Base-by-base conservation (phyloP, 2,113 vertebrate species). In the Dicaeum eximium region DNA sequence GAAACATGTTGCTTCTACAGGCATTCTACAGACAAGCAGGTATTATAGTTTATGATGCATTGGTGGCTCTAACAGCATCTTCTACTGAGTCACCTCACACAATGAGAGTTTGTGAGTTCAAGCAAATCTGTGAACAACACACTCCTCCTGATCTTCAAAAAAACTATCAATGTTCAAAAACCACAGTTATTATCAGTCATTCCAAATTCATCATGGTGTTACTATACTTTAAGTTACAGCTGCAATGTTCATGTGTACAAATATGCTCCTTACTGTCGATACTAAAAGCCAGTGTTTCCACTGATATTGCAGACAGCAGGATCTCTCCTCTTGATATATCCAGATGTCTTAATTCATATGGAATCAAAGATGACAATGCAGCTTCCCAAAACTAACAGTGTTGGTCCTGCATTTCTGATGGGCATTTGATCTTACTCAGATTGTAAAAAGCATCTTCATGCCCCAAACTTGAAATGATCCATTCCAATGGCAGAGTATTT, bases 71-170 rank as follows among this genome's bases (percentile, higher is more conserved):
- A 88, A 86, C 45, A 77, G 64, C 30, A 74, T 21, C 58, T 82
- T 64, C 57, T 45, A 61, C 15, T 48, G 31, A 56, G 72, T 61
- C 14, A 61, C 14, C 48, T 79, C 48, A 64, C 24, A 69, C 89
- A 88, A 86, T 1, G 1, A 11, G 10, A 95, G 54, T 28, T 62
- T 75, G 11, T n/a, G 44, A 85, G n/a, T n/a, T n/a, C n/a, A n/a
- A n/a, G 38, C 10, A 61, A 33, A 24, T 45, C n/a, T 1, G 0
- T 25, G 27, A 82, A 56, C 3, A 85, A 78, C 0, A 91, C 19
- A 25, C 13, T 56, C 6, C 33, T 5, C 27, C 3, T 2, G 1
- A 28, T 51, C 45, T 66, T 74, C 19, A 24, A 65, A 84, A 65
- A 73, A 62, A 9, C 3, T 58, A 51, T 4, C 17, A 50, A 6